These are phyloP conservation scores for Noctua pronuba DNA, from an alignment of 2,888 invertebrate species.

Conservation along the genomic window DNA sequence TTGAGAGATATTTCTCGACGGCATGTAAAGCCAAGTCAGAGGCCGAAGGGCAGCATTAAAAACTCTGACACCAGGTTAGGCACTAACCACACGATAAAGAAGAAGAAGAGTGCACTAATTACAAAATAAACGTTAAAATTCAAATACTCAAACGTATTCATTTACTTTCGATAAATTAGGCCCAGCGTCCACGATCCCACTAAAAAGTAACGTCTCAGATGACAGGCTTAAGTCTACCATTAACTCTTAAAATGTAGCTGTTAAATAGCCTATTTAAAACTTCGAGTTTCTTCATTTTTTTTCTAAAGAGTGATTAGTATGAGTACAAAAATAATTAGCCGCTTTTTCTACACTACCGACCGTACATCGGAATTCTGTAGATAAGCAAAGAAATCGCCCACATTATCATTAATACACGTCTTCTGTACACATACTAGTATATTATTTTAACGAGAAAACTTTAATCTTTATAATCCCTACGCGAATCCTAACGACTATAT, in stretches of 20 bases:
- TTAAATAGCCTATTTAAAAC: not conserved
- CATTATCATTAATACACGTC: slow-evolving; percentile 39
- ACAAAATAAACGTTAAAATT: not conserved
- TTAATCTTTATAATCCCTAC: slow-evolving; percentile 18
- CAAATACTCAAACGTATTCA: not conserved
- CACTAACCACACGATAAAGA: too few species aligned
- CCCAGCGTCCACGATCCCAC: not conserved
- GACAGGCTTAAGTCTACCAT: not conserved
- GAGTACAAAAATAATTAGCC: slow-evolving; percentile 1
- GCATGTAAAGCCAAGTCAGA: too few species aligned
- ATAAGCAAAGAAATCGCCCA: slow-evolving; percentile 37
- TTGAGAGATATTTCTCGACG: too few species aligned
- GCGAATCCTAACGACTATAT: not conserved
- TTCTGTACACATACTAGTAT: slow-evolving; percentile 6
- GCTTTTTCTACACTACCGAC: slow-evolving; percentile 12
- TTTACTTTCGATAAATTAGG: not conserved
- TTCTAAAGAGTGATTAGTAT: not conserved
- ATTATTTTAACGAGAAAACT: slow-evolving; percentile 25
- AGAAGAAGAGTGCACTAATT: not conserved
- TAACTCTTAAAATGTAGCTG: not conserved
- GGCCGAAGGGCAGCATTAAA: too few species aligned
- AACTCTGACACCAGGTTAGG: too few species aligned
- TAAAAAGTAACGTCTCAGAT: not conserved
- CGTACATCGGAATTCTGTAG: slow-evolving; percentile 29
- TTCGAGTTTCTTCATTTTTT: too few species aligned